Evolutionary conservation across 2,797 vertebrate genomes (phyloP).

Genomic region (Xerus rutilus): DNA sequence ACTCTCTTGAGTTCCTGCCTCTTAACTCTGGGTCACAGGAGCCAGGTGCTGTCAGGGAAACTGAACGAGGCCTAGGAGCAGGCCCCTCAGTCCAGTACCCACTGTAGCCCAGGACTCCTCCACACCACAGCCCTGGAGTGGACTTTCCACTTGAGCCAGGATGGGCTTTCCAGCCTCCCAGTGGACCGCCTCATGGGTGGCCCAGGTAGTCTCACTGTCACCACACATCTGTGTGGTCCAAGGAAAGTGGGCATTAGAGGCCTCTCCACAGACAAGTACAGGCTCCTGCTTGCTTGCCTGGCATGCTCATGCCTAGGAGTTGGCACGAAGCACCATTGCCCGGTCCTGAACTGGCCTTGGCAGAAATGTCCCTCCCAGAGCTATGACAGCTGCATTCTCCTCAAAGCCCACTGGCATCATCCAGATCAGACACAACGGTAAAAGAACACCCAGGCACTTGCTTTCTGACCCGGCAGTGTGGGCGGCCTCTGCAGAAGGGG

Average conservation of each 20-base stretch:
- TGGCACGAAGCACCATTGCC: neutral
- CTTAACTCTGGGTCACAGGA: neutral
- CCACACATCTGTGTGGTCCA: neutral
- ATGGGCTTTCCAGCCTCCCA: neutral
- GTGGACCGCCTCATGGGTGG: neutral
- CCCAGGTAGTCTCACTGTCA: neutral
- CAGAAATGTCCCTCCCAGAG: neutral
- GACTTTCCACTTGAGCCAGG: neutral
- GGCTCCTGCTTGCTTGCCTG: neutral
- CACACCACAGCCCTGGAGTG: neutral
- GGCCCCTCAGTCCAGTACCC: neutral
- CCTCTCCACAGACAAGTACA: neutral
- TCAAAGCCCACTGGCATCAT: slow-evolving; percentile 50
- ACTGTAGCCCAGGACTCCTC: neutral
- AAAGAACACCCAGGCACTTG: slow-evolving; percentile 78
- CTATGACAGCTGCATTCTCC: slow-evolving; percentile 57
- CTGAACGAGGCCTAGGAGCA: neutral
- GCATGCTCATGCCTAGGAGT: neutral
- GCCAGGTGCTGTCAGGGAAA: neutral
- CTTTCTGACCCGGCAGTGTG: slow-evolving; percentile 70
- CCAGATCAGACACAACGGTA: slow-evolving; percentile 51
- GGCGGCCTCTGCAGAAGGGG: slow-evolving; percentile 75
- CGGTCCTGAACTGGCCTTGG: slow-evolving; percentile 27
- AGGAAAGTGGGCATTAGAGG: neutral
- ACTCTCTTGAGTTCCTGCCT: too few relatives aligned